phyloP scores from a whole-genome alignment of 2,113 vertebrate species.

The Rana temporaria region DNA sequence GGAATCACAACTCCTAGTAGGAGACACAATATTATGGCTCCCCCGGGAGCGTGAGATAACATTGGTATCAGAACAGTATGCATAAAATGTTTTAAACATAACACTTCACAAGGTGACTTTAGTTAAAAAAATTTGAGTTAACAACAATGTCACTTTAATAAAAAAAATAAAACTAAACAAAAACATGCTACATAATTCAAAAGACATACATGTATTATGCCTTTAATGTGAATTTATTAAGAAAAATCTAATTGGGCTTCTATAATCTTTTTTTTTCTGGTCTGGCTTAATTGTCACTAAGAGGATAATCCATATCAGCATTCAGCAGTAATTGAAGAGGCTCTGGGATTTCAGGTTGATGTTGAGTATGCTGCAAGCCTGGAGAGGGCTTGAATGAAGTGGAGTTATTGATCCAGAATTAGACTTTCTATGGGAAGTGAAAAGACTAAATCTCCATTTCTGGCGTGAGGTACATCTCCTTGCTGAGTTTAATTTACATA shows the following conservation, averaged over 20 bases:
- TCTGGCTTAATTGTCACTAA: constrained; percentile 52
- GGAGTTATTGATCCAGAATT: constrained; percentile 51
- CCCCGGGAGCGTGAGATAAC: too few relatives aligned
- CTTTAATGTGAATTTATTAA: constrained; percentile 42
- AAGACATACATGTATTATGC: background rate
- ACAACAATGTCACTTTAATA: too few relatives aligned
- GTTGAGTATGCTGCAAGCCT: constrained; percentile 20
- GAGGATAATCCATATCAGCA: constrained; percentile 57
- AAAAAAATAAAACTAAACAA: too few relatives aligned
- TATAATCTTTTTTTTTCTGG: constrained; percentile 14
- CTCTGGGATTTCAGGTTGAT: constrained; percentile 43
- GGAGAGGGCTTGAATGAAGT: constrained; percentile 47
- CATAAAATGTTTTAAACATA: too few relatives aligned
- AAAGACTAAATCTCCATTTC: constrained; percentile 44
- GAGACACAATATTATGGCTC: too few relatives aligned
- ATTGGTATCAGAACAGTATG: too few relatives aligned
- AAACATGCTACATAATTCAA: too few relatives aligned
- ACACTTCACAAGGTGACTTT: too few relatives aligned
- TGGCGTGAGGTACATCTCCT: constrained; percentile 15
- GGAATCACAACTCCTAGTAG: too few relatives aligned
- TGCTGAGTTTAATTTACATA: constrained; percentile 13
- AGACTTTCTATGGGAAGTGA: constrained; percentile 29
- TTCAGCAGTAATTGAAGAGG: constrained; percentile 52
- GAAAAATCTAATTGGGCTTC: constrained; percentile 41
- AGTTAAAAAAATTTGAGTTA: too few relatives aligned